A percentile compares a stretch with the other conserved stretches of the same genome.
Conservation (phyloP, 2,113 vertebrate species). For the Misgurnus mizolepis region DNA sequence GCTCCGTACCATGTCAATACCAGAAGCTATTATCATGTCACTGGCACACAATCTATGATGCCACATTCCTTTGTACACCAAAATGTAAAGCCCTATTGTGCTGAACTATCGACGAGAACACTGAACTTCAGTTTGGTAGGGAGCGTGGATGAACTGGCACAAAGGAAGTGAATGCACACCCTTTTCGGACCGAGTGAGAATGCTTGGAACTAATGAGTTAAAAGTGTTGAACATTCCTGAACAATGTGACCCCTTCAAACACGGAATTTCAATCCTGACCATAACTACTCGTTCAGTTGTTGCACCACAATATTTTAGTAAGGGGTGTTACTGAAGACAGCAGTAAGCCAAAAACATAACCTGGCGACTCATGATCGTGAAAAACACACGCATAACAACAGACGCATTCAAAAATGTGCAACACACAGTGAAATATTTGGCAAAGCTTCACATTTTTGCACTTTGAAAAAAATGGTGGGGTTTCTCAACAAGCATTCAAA, state of each 20-base stretch:
- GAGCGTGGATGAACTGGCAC: neutral
- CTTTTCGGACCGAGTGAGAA: neutral
- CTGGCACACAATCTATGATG: slow-evolving; percentile 15
- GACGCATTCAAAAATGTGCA: slow-evolving; percentile 40
- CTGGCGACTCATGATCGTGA: neutral
- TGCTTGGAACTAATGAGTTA: slow-evolving; percentile 18
- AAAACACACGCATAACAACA: slow-evolving; percentile 14
- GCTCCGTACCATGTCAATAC: slow-evolving; percentile 7
- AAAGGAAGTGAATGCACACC: slow-evolving; percentile 6
- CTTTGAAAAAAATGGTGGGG: slow-evolving; percentile 11
- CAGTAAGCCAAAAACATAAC: neutral
- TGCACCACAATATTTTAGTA: neutral
- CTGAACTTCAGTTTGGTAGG: slow-evolving; percentile 1
- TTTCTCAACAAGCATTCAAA: slow-evolving; percentile 37
- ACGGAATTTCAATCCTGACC: neutral
- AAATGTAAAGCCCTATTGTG: neutral
- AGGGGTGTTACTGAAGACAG: neutral
- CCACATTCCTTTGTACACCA: neutral
- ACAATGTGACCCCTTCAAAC: neutral
- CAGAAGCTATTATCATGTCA: slow-evolving; percentile 12
- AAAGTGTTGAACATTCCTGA: slow-evolving; percentile 20
- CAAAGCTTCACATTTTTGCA: neutral
- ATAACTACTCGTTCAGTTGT: neutral
- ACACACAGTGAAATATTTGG: slow-evolving; percentile 44
- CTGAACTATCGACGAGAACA: neutral